Conservation (phyloP, 2,113 vertebrate species). For the Bos taurus region ARS-UCD2.0 NC_037347.1:15599001-15599500, state of each 20-base stretch:
- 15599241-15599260: background rate
- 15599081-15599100: background rate
- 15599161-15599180: background rate
- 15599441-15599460: background rate
- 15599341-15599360: background rate
- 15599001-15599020: fast-evolving
- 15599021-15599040: too few species aligned
- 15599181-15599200: background rate
- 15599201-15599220: background rate
- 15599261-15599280: background rate
- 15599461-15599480: background rate
- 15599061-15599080: background rate
- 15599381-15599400: too few species aligned
- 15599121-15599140: background rate
- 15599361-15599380: background rate
- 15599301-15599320: background rate
- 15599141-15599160: background rate
- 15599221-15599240: background rate
- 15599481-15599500: background rate
- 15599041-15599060: background rate
- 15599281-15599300: background rate
- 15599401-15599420: too few species aligned
- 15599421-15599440: background rate
- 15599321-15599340: fast-evolving
- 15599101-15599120: fast-evolving